phyloP scores from a whole-genome alignment of 2,888 invertebrate species.

The Cataglyphis albicans region DNA sequence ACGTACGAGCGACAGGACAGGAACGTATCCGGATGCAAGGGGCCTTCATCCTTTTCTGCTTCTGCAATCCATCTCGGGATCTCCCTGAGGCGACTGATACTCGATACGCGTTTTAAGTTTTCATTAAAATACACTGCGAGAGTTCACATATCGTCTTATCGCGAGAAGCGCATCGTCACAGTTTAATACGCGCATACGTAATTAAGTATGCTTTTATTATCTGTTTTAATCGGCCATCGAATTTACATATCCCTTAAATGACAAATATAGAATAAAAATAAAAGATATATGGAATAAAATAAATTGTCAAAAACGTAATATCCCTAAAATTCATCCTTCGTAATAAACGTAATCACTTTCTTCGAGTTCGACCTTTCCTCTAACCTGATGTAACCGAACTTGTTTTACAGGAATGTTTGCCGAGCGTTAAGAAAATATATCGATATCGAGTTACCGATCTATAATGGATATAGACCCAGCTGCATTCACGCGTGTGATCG shows the following conservation, averaged over 20 bases:
- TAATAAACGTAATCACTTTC: conserved; percentile 64
- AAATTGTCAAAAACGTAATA: not conserved
- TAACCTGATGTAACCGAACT: conserved; percentile 60
- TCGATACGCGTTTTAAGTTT: conserved; percentile 49
- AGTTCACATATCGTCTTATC: conserved; percentile 16
- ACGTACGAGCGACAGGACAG: conserved; percentile 81
- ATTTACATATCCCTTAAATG: not conserved
- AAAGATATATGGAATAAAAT: not conserved
- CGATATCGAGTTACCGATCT: conserved; percentile 73
- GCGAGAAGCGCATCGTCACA: not conserved
- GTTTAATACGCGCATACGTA: not conserved
- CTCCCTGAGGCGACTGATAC: conserved; percentile 35
- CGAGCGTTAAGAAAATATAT: conserved; percentile 65
- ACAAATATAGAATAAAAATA: not conserved
- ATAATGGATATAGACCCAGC: conserved; percentile 72
- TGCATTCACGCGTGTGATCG: conserved; percentile 73
- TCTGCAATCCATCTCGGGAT: conserved; percentile 37
- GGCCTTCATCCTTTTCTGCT: conserved; percentile 61
- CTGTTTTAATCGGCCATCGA: not conserved
- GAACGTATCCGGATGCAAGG: conserved; percentile 74
- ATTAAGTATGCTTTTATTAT: not conserved
- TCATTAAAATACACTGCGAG: conserved; percentile 26
- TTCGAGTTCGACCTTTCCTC: not conserved
- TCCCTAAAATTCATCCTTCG: conserved; percentile 46
- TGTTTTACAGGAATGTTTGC: conserved; percentile 61